These are phyloP conservation scores for Neostethus bicornis DNA, from an alignment of 2,797 vertebrate genomes.

Conservation along the genomic window DNA sequence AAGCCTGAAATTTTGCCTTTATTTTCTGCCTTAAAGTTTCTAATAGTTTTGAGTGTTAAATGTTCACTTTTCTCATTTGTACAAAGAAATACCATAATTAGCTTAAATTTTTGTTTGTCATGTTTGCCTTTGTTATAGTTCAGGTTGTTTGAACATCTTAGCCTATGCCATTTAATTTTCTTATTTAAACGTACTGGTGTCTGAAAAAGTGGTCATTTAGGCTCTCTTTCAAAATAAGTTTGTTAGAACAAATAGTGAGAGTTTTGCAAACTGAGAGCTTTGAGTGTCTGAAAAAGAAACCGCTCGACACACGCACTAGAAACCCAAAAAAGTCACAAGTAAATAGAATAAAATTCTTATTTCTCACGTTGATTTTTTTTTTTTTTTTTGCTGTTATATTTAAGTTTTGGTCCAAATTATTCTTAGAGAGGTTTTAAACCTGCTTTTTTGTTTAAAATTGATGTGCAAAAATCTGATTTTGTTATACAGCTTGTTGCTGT, in stretches of 20 bases:
- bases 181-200: not conserved
- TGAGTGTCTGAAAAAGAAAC: conserved; percentile 12
- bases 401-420: conserved; percentile 11
- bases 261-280: conserved; percentile 54
- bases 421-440: conserved; percentile 36
- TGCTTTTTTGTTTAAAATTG: conserved; percentile 36
- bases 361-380: conserved; percentile 9
- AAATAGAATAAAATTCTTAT: not conserved
- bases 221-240: conserved; percentile 14
- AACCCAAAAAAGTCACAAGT: conserved; percentile 12
- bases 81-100: conserved; percentile 36
- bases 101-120: conserved; percentile 31
- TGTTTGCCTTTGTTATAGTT: conserved; percentile 6
- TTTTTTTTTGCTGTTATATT: conserved; percentile 10
- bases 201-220: conserved; percentile 35
- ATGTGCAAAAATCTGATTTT: conserved; percentile 35
- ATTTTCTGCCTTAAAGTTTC: conserved; percentile 24
- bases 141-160: conserved; percentile 9
- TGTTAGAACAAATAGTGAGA: conserved; percentile 40
- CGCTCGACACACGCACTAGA: not conserved
- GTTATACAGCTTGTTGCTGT: conserved; percentile 60
- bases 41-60: conserved; percentile 28
- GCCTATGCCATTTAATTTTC: conserved; percentile 7
- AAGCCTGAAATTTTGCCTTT: conserved; percentile 20
- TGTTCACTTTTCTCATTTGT: conserved; percentile 52